Evolutionary conservation across 1,140 invertebrate species (phyloP), one percentile per base, ranked within the genome.

Genomic region (Belonocnema kinseyi): DNA sequence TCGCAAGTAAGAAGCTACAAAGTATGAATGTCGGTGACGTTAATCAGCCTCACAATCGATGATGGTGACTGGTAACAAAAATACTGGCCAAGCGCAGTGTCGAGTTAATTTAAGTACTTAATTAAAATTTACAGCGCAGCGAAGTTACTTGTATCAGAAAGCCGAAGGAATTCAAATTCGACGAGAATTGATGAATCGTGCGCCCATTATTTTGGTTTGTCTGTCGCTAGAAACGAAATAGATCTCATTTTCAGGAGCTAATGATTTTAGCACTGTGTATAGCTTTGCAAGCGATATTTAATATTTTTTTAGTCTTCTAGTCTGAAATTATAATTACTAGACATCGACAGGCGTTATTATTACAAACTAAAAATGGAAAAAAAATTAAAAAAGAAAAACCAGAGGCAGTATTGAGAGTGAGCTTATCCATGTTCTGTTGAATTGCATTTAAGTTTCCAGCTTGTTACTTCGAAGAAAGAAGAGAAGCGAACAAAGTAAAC

Each of bases 401-500:
- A 52, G 61, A 40, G 26, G 33, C 61, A 66, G 61, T 66, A 66
- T 40, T 66, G 33, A 46, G 33, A 40, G 17, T 19, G 17, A 26
- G 56, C 2, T 16, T 46, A 46, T 11, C 40, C 40, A 8, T 8
- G 7, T 66, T 66, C 40, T 40, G 33, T 40, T 33, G 19, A 61
- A 12, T 26, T 66, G 33, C 33, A 46, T 7, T 66, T 66, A 16
- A 21, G 21, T 66, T 40, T 66, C 61, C 33, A 66, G 61, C 40
- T 66, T 40, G 21, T 66, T 66, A 66, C 61, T 66, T 76, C 50
- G 77, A 82, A 77, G 71, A 81, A 83, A 82, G 56, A 84, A 56
- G 75, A 80, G 78, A 80, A 77, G 77, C 61, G 26, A 78, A 77
- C 33, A 77, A 81, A 72, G 78, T 77, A 77, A 85, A 82, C 79